Base-by-base conservation (phyloP, 2,797 vertebrate genomes). In the Pipistrellus pygmaeus region DNA sequence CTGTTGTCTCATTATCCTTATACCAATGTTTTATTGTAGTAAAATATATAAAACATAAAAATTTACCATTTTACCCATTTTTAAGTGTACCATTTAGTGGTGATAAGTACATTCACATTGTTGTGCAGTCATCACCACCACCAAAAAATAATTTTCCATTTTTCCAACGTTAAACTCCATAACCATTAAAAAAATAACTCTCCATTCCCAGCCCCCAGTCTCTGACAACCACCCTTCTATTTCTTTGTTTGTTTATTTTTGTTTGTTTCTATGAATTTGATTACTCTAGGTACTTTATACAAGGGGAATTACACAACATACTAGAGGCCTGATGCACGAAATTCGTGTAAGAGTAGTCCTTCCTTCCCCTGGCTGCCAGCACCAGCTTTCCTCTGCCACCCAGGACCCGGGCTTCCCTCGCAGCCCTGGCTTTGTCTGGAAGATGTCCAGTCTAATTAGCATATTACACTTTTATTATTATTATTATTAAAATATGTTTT, bases 11-110 rank as follows among this genome's bases (percentile, higher is more conserved):
- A 69, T 83, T 80, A 85, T 76, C 41, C 51, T 80, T 83, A 30
- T 2, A 21, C 88, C 25, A 30, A 8, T 57, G 5, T 72, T 76
- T 30, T 51, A 51, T 68, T 78, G 9, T 55, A 35, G 32, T 71
- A 66, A 94, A 85, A 90, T 88, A 78, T 23, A 20, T 1, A n/a
- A 48, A 81, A 83, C n/a, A 82, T 64, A 91, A 93, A 93, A 81
- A 84, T 64, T 81, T n/a, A 57, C 14, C 35, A 78, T 84, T 87
- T 83, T 80, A 62, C 41, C 23, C 27, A 51, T 48, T 72, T 85
- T 88, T 51, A 60, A 77, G 60, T 55, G 14, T 77, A 35, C 11
- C 44, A 5, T 57, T 87, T 53, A 68, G 25, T 27, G 13, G 6
- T 21, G 3, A 72, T 77, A 77, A 32, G 20, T 57, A 38, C 23